phyloP scores from a whole-genome alignment of 2,888 invertebrate species.

The Aricia artaxerxes region DNA sequence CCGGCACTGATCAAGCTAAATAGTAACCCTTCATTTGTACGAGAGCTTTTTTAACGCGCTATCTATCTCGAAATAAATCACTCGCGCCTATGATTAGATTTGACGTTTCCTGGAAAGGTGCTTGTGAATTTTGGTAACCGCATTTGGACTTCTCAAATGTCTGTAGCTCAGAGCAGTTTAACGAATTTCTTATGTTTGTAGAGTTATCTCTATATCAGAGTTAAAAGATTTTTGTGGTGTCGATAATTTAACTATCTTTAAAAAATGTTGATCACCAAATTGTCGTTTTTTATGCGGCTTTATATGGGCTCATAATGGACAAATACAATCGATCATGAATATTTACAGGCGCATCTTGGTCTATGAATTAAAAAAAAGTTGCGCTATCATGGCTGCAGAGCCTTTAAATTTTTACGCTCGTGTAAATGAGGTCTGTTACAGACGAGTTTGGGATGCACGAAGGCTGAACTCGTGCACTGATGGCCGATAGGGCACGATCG shows the following conservation, averaged over 20 bases:
- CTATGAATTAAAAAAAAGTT: not conserved
- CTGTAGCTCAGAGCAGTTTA: no score
- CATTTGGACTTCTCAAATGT: not conserved
- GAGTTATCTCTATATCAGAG: not conserved
- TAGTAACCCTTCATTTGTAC: constrained; percentile 45
- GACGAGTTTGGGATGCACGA: constrained; percentile 33
- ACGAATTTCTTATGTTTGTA: not conserved
- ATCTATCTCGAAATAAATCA: constrained; percentile 9
- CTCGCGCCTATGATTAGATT: constrained; percentile 18
- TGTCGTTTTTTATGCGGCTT: not conserved
- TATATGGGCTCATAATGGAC: not conserved
- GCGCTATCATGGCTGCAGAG: not conserved
- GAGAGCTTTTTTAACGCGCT: not conserved
- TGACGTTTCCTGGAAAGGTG: constrained; percentile 26
- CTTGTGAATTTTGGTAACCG: not conserved
- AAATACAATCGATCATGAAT: not conserved
- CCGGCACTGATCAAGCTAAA: constrained; percentile 53
- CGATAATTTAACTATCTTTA: not conserved
- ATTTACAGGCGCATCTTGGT: not conserved
- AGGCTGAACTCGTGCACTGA: constrained; percentile 59
- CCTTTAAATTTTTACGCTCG: constrained; percentile 9
- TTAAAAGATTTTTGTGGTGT: not conserved
- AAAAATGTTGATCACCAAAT: not conserved
- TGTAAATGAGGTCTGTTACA: constrained; percentile 24
- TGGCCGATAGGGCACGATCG: constrained; percentile 70